These are phyloP conservation scores for Liodrosophila aerea DNA, from an alignment of 2,888 invertebrate species.

Conservation along the genomic window DNA sequence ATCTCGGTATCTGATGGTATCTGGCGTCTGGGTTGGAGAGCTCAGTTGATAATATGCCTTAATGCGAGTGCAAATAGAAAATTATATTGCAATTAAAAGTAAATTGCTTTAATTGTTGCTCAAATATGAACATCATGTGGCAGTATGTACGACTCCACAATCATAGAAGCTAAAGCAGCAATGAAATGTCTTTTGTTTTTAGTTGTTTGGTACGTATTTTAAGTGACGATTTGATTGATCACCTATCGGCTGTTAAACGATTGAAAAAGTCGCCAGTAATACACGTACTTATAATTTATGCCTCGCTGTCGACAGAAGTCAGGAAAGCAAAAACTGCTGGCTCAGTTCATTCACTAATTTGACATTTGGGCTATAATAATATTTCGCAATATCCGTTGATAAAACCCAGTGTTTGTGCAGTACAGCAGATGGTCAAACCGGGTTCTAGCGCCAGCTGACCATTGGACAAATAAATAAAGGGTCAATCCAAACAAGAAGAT, in stretches of 20 bases:
- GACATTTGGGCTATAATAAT: slow-evolving; percentile 26
- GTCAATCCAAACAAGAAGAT: slow-evolving; percentile 27
- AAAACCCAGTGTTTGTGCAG: slow-evolving; percentile 15
- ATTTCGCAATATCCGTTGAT: slow-evolving; percentile 47
- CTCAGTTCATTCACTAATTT: slow-evolving; percentile 20
- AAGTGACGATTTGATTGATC: slow-evolving; percentile 71
- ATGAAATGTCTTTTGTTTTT: slow-evolving; percentile 13
- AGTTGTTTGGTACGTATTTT: slow-evolving; percentile 11
- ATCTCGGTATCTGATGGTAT: slow-evolving; percentile 27
- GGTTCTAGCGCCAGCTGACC: slow-evolving; percentile 42
- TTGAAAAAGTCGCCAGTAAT: slow-evolving; percentile 16
- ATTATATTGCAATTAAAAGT: slow-evolving; percentile 77
- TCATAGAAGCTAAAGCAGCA: slow-evolving; percentile 42
- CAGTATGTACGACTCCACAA: slow-evolving; percentile 20
- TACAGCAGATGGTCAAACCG: slow-evolving; percentile 49
- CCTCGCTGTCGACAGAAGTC: slow-evolving; percentile 19
- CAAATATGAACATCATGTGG: slow-evolving; percentile 41
- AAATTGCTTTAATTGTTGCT: slow-evolving; percentile 75
- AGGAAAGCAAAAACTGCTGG: slow-evolving; percentile 9
- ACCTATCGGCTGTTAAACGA: slow-evolving; percentile 33
- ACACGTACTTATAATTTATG: slow-evolving; percentile 40
- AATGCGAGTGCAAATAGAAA: slow-evolving; percentile 75
- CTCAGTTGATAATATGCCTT: slow-evolving; percentile 67
- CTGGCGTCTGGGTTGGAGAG: slow-evolving; percentile 24
- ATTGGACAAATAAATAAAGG: slow-evolving; percentile 38